Evolutionary conservation across 2,888 invertebrate genomes (phyloP).

Genomic region (Nudaria mundana): DNA sequence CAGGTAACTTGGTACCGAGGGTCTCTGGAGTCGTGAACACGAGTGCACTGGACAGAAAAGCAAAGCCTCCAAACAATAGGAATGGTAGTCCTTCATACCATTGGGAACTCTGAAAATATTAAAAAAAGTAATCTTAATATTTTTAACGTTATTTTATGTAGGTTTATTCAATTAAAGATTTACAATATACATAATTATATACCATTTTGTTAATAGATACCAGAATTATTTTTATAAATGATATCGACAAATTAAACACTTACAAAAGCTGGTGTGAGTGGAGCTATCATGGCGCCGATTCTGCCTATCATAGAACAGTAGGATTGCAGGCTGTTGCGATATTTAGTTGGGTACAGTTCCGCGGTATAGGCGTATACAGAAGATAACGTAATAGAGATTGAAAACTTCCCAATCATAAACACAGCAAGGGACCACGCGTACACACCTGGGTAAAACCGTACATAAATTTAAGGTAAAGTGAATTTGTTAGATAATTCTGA

Average conservation of each 20-base stretch:
- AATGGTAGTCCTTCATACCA: constrained; percentile 72
- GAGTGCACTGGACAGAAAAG: constrained; percentile 71
- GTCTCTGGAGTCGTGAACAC: constrained; percentile 82
- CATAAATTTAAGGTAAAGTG: too few species aligned
- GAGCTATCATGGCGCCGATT: constrained; percentile 84
- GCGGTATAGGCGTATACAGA: constrained; percentile 85
- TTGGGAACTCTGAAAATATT: constrained; percentile 42
- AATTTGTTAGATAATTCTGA: background rate
- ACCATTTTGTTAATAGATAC: too few species aligned
- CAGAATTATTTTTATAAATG: too few species aligned
- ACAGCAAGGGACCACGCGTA: constrained; percentile 57
- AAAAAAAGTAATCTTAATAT: background rate
- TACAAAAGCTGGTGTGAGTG: constrained; percentile 84
- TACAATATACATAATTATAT: too few species aligned
- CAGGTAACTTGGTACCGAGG: constrained; percentile 60
- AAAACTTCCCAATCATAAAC: constrained; percentile 84
- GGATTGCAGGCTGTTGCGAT: constrained; percentile 84
- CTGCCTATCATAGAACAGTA: constrained; percentile 85
- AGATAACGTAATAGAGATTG: constrained; percentile 84
- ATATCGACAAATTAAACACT: too few species aligned
- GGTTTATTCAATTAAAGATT: too few species aligned
- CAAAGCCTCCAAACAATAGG: constrained; percentile 75
- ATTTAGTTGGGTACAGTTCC: constrained; percentile 85
- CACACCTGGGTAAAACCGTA: too few species aligned
- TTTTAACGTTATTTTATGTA: too few species aligned